These are phyloP conservation scores for Crenichthys baileyi DNA, from an alignment of 2,797 vertebrate genomes.

Conservation along the genomic window DNA sequence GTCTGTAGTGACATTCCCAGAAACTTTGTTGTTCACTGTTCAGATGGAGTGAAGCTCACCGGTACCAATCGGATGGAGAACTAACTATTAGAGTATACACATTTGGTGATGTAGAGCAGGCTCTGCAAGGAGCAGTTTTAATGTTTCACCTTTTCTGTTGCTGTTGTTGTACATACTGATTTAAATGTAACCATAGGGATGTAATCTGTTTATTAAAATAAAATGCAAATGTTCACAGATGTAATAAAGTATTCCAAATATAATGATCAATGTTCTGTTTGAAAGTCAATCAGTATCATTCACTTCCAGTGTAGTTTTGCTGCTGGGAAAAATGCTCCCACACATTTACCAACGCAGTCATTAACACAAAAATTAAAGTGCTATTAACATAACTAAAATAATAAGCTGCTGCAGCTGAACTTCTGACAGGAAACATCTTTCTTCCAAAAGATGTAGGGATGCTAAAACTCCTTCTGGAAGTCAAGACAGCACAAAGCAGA, in stretches of 20 bases:
- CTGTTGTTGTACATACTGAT: conserved; percentile 82
- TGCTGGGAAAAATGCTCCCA: no score
- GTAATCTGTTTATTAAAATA: conserved; percentile 79
- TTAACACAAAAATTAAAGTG: no score
- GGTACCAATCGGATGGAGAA: conserved; percentile 43
- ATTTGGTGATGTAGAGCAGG: conserved; percentile 79
- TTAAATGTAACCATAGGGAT: conserved; percentile 79
- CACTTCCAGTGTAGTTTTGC: neutral
- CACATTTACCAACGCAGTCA: no score
- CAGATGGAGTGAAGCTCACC: conserved; percentile 25
- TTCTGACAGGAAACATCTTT: neutral
- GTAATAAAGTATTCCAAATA: conserved; percentile 82
- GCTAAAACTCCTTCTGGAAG: neutral
- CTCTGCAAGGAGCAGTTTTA: conserved; percentile 66
- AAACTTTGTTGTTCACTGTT: conserved; percentile 29
- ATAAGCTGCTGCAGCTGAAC: neutral
- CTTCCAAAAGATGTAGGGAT: neutral
- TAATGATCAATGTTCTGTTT: neutral
- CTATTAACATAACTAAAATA: neutral
- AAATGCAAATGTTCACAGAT: conserved; percentile 69
- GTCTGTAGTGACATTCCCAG: conserved; percentile 27
- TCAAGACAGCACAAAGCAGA: neutral
- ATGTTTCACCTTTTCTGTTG: conserved; percentile 78
- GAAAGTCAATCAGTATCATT: neutral
- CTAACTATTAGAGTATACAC: conserved; percentile 72